Evolutionary conservation across 2,797 vertebrate genomes (phyloP).

Genomic region (Poecilia wingei): DNA sequence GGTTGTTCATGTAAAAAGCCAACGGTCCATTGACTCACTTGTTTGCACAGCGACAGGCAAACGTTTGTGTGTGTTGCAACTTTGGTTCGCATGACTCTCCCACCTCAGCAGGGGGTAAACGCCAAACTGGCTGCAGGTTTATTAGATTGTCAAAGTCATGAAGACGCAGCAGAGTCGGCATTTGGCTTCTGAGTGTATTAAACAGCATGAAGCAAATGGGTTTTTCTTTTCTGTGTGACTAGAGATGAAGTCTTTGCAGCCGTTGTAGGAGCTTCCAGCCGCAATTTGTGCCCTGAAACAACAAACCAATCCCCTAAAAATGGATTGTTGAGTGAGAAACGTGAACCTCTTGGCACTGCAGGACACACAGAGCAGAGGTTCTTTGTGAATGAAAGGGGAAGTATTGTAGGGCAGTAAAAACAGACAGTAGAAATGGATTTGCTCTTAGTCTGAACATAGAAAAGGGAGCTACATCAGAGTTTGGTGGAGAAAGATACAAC

Average conservation of each 20-base stretch:
- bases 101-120: conserved; percentile 31
- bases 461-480: conserved; percentile 15
- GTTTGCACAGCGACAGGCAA: conserved; percentile 20
- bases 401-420: conserved; percentile 33
- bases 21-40: conserved; percentile 32
- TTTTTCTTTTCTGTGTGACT: conserved; percentile 43
- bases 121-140: conserved; percentile 41
- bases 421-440: conserved; percentile 15
- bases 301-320: conserved; percentile 9
- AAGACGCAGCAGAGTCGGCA: conserved; percentile 22
- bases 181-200: conserved; percentile 49
- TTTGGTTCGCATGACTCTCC: conserved; percentile 13
- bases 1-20: conserved; percentile 12
- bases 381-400: conserved; percentile 40
- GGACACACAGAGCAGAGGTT: conserved; percentile 25
- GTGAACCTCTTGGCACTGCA: conserved; percentile 10
- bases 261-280: conserved; percentile 34
- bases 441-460: conserved; percentile 19
- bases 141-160: conserved; percentile 38
- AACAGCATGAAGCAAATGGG: conserved; percentile 61
- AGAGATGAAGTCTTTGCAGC: conserved; percentile 26
- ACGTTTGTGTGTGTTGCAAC: conserved; percentile 10
- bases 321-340: conserved; percentile 16
- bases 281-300: conserved; percentile 10
- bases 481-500: conserved; percentile 15